phyloP scores from a whole-genome alignment of 2,113 vertebrate genomes.

The Larimichthys polyactis region DNA sequence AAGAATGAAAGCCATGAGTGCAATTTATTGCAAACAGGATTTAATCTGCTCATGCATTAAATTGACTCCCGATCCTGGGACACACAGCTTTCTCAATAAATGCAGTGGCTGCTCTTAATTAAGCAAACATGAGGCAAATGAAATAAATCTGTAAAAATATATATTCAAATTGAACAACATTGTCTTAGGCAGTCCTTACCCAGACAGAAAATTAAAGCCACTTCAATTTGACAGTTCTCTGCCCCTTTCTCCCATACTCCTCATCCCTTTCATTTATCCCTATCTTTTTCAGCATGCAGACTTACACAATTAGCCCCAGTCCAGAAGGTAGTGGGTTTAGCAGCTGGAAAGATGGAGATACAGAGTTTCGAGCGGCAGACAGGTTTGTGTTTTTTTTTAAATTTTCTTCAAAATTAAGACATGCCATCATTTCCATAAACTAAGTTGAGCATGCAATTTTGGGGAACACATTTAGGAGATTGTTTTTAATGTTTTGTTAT shows the following conservation, averaged over 20 bases:
- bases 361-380: slow-evolving; percentile 24
- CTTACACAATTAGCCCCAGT: slow-evolving; percentile 64
- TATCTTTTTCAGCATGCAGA: slow-evolving; percentile 46
- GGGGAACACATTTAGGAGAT: not conserved
- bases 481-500: not conserved
- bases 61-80: slow-evolving; percentile 69
- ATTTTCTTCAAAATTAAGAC: slow-evolving; percentile 10
- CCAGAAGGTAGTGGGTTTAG: slow-evolving; percentile 54
- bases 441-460: not conserved
- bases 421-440: slow-evolving; percentile 13
- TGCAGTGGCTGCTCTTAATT: slow-evolving; percentile 62
- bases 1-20: slow-evolving; percentile 68
- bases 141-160: slow-evolving; percentile 51
- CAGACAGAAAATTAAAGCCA: slow-evolving; percentile 64
- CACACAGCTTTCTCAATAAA: slow-evolving; percentile 63
- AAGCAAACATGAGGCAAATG: slow-evolving; percentile 51
- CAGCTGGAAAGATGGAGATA: slow-evolving; percentile 66
- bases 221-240: slow-evolving; percentile 51
- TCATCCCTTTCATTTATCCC: slow-evolving; percentile 37
- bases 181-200: slow-evolving; percentile 43
- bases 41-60: slow-evolving; percentile 75
- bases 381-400: slow-evolving; percentile 25
- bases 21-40: slow-evolving; percentile 76
- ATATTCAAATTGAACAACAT: slow-evolving; percentile 39
- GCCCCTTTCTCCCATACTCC: slow-evolving; percentile 20